Percentiles rank a stretch among this genome's conserved stretches.
These are phyloP conservation scores for Lagocephalus sceleratus DNA, from an alignment of 2,797 vertebrate species.

Conservation along the genomic window DNA sequence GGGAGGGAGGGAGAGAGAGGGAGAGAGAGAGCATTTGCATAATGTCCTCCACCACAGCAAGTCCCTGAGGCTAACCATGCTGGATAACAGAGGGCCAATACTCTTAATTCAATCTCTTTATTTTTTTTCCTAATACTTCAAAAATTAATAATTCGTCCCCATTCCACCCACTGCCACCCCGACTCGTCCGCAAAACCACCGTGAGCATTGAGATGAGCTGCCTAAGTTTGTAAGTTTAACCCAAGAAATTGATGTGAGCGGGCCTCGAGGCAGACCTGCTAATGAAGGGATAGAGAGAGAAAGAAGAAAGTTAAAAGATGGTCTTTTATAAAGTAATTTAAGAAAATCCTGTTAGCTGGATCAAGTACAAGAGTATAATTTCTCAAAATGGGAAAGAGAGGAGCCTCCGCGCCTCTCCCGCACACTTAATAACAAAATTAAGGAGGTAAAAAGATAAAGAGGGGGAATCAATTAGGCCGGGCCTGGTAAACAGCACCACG, in stretches of 20 bases:
- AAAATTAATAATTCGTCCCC: slow-evolving; percentile 99
- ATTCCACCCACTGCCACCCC: slow-evolving; percentile 64
- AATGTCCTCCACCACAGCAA: slow-evolving; percentile 97
- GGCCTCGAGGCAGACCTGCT: slow-evolving; percentile 98
- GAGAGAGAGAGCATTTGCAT: slow-evolving; percentile 93
- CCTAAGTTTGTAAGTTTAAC: slow-evolving; percentile 99
- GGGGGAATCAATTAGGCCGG: slow-evolving; percentile 77
- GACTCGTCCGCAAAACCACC: slow-evolving; percentile 85
- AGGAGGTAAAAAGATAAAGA: slow-evolving; percentile 76
- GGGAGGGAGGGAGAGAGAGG: slow-evolving; percentile 51
- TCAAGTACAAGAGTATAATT: slow-evolving; percentile 99
- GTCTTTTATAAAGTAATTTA: slow-evolving; percentile 99
- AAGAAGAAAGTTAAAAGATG: slow-evolving; percentile 99
- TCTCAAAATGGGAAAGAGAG: slow-evolving; percentile 85
- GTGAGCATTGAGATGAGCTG: slow-evolving; percentile 93
- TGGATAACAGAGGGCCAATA: slow-evolving; percentile 99
- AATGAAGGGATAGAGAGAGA: slow-evolving; percentile 99
- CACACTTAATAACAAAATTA: slow-evolving; percentile 79
- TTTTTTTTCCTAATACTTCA: slow-evolving; percentile 92
- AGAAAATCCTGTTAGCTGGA: slow-evolving; percentile 99
- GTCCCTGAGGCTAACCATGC: slow-evolving; percentile 94
- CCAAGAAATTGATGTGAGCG: slow-evolving; percentile 95
- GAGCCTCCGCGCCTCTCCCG: slow-evolving; percentile 68
- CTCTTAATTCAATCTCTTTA: slow-evolving; percentile 99
- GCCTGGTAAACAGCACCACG: slow-evolving; percentile 72